These are phyloP conservation scores for Hypercompe scribonia DNA, from an alignment of 2,888 invertebrate genomes.

Conservation along the genomic window DNA sequence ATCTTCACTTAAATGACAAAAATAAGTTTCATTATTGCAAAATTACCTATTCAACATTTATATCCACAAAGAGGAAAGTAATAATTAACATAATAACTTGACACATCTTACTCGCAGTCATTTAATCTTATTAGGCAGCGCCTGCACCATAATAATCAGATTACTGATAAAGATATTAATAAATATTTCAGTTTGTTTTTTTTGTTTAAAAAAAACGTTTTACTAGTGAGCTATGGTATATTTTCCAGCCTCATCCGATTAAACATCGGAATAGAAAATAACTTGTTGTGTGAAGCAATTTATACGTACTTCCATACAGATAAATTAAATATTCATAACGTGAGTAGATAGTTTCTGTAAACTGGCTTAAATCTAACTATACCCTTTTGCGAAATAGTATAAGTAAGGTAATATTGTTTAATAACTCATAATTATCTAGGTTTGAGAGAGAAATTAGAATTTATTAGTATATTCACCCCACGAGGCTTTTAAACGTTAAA, in stretches of 20 bases:
- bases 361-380: neutral
- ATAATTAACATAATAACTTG: neutral
- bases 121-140: neutral
- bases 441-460: too few relatives aligned
- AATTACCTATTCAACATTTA: too few relatives aligned
- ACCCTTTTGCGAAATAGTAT: neutral
- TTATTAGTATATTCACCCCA: too few relatives aligned
- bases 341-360: neutral
- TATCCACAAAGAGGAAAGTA: neutral
- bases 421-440: neutral
- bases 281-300: constrained; percentile 24
- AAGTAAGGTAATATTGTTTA: neutral
- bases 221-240: neutral
- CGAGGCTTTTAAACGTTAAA: too few relatives aligned
- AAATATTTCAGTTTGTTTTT: neutral
- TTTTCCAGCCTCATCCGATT: constrained; percentile 22
- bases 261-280: constrained; percentile 28
- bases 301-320: constrained; percentile 24
- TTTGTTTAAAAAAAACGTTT: neutral
- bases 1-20: neutral
- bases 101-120: neutral
- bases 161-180: neutral
- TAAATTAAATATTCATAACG: constrained; percentile 8
- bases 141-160: neutral
- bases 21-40: neutral